Conservation (phyloP, 2,888 invertebrate species). For the Phyllotreta striolata region DNA sequence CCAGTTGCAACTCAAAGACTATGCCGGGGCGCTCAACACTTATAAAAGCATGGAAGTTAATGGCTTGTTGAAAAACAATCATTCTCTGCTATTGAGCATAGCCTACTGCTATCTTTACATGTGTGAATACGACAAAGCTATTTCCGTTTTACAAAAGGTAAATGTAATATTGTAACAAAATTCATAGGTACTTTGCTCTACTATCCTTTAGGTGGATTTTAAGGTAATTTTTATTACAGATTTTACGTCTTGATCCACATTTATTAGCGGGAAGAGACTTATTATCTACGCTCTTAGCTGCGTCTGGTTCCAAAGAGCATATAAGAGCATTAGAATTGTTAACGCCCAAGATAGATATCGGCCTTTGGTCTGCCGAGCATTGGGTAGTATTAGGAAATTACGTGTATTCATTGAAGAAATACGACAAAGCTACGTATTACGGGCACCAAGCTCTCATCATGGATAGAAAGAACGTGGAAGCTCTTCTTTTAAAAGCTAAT, state of each 20-base stretch:
- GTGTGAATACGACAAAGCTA: conserved; percentile 74
- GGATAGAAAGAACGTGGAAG: conserved; percentile 72
- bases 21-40: conserved; percentile 70
- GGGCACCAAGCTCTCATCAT: conserved; percentile 73
- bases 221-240: conserved; percentile 41
- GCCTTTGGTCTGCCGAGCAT: conserved; percentile 65
- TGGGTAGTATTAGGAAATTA: conserved; percentile 82
- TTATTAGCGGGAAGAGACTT: conserved; percentile 53
- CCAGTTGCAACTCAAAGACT: conserved; percentile 73
- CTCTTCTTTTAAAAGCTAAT: conserved; percentile 76
- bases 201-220: no score
- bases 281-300: conserved; percentile 52
- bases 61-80: conserved; percentile 72
- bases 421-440: conserved; percentile 75
- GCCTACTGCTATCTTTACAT: conserved; percentile 77
- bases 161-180: conserved; percentile 8
- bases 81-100: conserved; percentile 71
- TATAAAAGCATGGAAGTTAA: conserved; percentile 73
- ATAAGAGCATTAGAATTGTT: conserved; percentile 53
- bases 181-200: neutral
- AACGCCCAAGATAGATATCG: conserved; percentile 50
- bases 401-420: conserved; percentile 70
- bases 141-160: conserved; percentile 64
- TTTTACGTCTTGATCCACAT: conserved; percentile 53
- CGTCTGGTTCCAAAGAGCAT: conserved; percentile 54